Evolutionary conservation across 2,797 vertebrate genomes (phyloP), one percentile per base, ranked within the genome.

Genomic region (Vultur gryphus): DNA sequence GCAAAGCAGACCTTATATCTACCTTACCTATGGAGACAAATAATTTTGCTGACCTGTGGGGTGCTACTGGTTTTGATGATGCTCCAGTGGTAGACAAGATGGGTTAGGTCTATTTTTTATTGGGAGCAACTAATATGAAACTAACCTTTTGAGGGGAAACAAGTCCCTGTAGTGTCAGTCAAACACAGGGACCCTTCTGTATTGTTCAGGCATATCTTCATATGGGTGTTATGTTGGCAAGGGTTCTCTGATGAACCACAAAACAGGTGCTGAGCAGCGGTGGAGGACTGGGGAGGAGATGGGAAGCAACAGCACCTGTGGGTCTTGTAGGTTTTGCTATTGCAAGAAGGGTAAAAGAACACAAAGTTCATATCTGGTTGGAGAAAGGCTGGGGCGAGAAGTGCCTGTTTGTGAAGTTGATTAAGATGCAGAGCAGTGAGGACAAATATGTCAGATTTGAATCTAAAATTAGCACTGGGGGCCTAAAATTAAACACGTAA

Each of bases 401-500:
- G 29, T 20, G 9, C 41, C 43, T 86, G 33, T 69, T 57, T 51
- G n/a, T 67, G 66, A 51, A 61, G 54, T 9, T 89, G 31, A 86
- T 94, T 89, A 86, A 94, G 28, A 96, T 89, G 85, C 96, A 94
- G 64, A 97, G 49, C 69, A 57, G 57, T 31, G 61, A 92, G 78
- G 85, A 84, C n/a, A 90, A 67, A 86, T 82, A 82, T 95, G 91
- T 90, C 78, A 86, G 88, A 88, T 76, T 10, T 20, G 41, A 54
- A 16, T 72, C 85, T 90, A 95, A 94, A 95, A 93, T 93, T 91
- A 95, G n/a, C 76, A 19, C 49, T 6, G 10, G 85, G n/a, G 41
- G 15, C 39, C 84, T 95, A 95, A 95, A 95, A 92, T 97, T 93
- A 89, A 93, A 44, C 84, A 85, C 52, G 55, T 71, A 23, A 80